Percentiles rank a stretch among this genome's conserved stretches.
Conservation (phyloP, 2,797 vertebrate genomes). For the Melanotaenia pygmaea region DNA sequence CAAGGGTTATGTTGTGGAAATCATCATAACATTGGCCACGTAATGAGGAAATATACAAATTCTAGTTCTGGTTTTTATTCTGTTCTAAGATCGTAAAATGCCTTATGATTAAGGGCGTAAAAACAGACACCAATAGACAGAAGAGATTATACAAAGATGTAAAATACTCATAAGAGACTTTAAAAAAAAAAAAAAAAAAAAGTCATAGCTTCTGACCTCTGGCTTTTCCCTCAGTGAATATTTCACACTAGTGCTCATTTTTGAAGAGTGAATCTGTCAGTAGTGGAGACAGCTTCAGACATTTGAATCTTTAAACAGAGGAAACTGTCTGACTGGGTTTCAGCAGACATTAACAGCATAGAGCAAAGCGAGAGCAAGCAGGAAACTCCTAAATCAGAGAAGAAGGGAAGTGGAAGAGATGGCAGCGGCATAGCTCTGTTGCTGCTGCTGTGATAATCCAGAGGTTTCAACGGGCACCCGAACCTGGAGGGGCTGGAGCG, state of each 20-base stretch:
- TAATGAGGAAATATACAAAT: constrained; percentile 1
- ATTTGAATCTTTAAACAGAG: constrained; percentile 77
- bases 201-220: constrained; percentile 55
- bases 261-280: constrained; percentile 69
- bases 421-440: constrained; percentile 16
- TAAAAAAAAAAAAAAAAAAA: background rate
- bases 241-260: constrained; percentile 69
- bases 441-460: constrained; percentile 27
- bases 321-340: constrained; percentile 73
- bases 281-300: constrained; percentile 65
- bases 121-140: background rate
- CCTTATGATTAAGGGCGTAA: background rate
- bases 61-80: constrained; percentile 7
- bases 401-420: constrained; percentile 25
- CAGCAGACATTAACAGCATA: constrained; percentile 39
- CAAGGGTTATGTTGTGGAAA: constrained; percentile 41
- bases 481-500: background rate
- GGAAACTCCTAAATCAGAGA: constrained; percentile 47
- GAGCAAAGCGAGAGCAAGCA: constrained; percentile 36
- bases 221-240: constrained; percentile 65
- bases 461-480: constrained; percentile 30
- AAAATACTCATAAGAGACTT: constrained; percentile 7
- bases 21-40: background rate
- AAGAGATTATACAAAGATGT: background rate
- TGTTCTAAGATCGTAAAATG: constrained; percentile 6